Evolutionary conservation across 2,797 vertebrate species (phyloP).

Genomic region (Halcyon chelicuti): DNA sequence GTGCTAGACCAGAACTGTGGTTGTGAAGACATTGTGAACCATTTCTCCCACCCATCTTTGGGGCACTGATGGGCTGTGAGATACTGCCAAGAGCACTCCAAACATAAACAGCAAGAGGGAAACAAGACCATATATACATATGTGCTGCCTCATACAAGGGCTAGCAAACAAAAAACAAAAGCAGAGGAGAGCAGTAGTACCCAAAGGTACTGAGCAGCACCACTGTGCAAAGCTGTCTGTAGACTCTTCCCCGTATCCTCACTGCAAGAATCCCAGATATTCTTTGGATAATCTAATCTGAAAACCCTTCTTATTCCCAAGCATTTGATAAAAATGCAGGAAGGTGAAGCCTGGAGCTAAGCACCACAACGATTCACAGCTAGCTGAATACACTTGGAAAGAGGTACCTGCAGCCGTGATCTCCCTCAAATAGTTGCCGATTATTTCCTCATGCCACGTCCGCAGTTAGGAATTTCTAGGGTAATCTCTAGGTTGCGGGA

Average conservation of each 20-base stretch:
- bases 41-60: neutral
- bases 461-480: neutral
- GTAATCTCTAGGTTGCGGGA: neutral
- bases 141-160: neutral
- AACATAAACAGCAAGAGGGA: neutral
- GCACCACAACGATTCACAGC: neutral
- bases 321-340: neutral
- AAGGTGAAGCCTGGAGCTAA: neutral
- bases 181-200: neutral
- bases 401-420: neutral
- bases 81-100: neutral
- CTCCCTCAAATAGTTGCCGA: neutral
- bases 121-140: neutral
- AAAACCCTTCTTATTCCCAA: neutral
- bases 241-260: neutral
- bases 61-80: neutral
- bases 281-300: neutral
- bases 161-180: neutral
- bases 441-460: fast-evolving
- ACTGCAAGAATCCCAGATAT: neutral
- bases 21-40: neutral
- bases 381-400: neutral
- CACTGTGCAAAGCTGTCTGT: neutral
- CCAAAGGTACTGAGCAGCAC: neutral
- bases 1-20: neutral